Evolutionary conservation across 1,140 invertebrate species (phyloP).

Genomic region (Drosophila grimshawi): DNA sequence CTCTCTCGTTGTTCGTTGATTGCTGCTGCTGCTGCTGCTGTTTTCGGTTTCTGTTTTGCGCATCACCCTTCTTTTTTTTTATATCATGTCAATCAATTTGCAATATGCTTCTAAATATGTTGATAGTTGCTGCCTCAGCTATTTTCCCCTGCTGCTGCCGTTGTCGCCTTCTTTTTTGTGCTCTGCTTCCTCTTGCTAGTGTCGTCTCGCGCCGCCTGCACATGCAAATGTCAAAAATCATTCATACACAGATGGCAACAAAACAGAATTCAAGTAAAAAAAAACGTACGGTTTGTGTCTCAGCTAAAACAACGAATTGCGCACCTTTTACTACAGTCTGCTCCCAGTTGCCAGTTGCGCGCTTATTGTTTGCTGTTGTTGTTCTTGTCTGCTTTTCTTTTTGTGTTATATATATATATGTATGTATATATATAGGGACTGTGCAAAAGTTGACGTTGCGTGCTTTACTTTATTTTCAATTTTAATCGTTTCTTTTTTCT

Average conservation of each 20-base stretch:
- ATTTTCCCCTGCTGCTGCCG: constrained; percentile 17
- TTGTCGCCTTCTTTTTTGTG: neutral
- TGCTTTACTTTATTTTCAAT: constrained; percentile 26
- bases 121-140: constrained; percentile 31
- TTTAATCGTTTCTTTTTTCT: constrained; percentile 25
- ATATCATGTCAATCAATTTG: constrained; percentile 52
- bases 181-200: constrained; percentile 28
- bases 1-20: constrained; percentile 28
- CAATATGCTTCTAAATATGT: constrained; percentile 50
- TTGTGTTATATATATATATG: neutral
- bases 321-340: constrained; percentile 46
- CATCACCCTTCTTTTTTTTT: constrained; percentile 33
- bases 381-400: constrained; percentile 7
- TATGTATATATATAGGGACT: constrained; percentile 2
- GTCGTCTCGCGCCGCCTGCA: constrained; percentile 41
- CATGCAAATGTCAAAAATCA: constrained; percentile 46
- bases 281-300: constrained; percentile 41
- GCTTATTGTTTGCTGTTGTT: neutral
- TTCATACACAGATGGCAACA: constrained; percentile 35
- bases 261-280: constrained; percentile 30
- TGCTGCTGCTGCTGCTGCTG: constrained; percentile 25
- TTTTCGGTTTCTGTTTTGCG: constrained; percentile 57
- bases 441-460: constrained; percentile 27
- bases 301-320: constrained; percentile 41
- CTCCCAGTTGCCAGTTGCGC: neutral